These are phyloP conservation scores for Elegia similella DNA, from an alignment of 2,888 invertebrate genomes.

Conservation along the genomic window DNA sequence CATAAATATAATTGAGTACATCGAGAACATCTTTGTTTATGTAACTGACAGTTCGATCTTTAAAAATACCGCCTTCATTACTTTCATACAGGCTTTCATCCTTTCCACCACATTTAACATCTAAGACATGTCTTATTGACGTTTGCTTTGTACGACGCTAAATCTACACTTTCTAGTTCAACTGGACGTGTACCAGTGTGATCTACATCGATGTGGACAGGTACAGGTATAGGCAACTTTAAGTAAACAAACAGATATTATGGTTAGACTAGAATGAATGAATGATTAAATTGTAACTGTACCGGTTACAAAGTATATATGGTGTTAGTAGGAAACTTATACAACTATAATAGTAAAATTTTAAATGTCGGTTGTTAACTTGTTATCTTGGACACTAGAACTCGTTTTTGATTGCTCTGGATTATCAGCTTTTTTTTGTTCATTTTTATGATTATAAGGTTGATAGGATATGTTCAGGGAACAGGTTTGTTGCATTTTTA, in stretches of 20 bases:
- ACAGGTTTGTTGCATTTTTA: not conserved
- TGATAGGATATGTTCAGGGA: not conserved
- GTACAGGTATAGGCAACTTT: not conserved
- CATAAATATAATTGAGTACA: not conserved
- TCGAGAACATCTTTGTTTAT: not conserved
- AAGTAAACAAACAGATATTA: not conserved
- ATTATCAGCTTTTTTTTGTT: not conserved
- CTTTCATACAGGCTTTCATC: not conserved
- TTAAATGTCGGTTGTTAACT: too few relatives aligned
- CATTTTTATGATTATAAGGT: not conserved
- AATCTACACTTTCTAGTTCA: not conserved
- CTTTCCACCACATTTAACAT: not conserved
- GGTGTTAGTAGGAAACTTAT: too few relatives aligned
- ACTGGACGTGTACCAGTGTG: not conserved
- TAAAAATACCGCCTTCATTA: not conserved
- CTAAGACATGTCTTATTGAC: not conserved
- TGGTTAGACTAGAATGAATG: not conserved
- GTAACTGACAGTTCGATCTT: constrained; percentile 7
- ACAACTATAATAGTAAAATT: too few relatives aligned
- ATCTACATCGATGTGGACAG: not conserved
- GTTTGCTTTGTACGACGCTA: not conserved
- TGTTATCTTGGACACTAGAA: too few relatives aligned
- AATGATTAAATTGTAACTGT: too few relatives aligned
- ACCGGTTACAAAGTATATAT: too few relatives aligned
- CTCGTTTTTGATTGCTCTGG: not conserved